These are phyloP conservation scores for Vimba vimba DNA, from an alignment of 2,113 vertebrate genomes.

Conservation along the genomic window DNA sequence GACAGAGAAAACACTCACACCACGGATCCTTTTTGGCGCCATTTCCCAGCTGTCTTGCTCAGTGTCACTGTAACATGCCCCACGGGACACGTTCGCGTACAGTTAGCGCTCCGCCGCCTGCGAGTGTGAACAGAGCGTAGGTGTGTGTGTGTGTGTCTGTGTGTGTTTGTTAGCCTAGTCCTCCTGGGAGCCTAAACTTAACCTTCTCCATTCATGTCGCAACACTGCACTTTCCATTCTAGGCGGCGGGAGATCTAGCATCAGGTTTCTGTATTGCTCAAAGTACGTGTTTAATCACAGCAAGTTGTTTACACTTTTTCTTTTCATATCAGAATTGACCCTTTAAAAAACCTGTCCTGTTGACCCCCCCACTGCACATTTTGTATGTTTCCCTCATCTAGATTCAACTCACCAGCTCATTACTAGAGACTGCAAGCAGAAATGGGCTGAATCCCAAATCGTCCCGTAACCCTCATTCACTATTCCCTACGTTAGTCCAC, in stretches of 20 bases:
- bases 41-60: conserved; percentile 58
- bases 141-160: conserved; percentile 8
- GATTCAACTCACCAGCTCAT: too few species aligned
- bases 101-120: conserved; percentile 1
- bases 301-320: background rate
- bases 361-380: too few species aligned
- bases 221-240: conserved; percentile 38
- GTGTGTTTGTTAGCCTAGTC: background rate
- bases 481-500: too few species aligned
- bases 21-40: conserved; percentile 51
- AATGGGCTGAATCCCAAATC: too few species aligned
- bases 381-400: too few species aligned
- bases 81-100: conserved; percentile 21
- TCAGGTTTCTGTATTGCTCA: conserved; percentile 25
- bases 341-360: background rate
- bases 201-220: conserved; percentile 30
- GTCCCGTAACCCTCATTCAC: too few species aligned
- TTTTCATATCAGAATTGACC: background rate
- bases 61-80: conserved; percentile 51
- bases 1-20: conserved; percentile 20
- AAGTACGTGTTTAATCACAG: background rate
- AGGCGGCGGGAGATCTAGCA: conserved; percentile 29
- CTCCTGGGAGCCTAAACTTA: conserved; percentile 19
- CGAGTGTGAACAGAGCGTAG: background rate
- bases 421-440: too few species aligned